Evolutionary conservation across 1,140 invertebrate genomes (phyloP).

Genomic region (Stenopsyche tienmushanensis): DNA sequence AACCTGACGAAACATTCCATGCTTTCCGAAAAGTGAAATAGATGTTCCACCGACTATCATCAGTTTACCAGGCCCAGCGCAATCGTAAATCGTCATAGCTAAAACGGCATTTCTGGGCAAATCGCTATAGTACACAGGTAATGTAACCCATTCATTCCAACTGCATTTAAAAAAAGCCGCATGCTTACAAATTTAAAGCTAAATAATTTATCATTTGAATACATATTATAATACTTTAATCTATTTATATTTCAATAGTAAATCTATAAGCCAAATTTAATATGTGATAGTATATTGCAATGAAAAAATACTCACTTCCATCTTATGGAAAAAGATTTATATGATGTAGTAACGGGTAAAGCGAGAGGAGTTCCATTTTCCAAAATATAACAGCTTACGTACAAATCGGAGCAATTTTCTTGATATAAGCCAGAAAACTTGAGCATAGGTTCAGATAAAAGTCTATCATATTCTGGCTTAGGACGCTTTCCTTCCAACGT

Average conservation of each 20-base stretch:
- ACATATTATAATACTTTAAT: no score
- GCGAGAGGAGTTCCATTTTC: slow-evolving; percentile 81
- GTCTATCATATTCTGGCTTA: slow-evolving; percentile 83
- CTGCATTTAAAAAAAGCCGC: no score
- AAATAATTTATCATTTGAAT: no score
- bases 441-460: slow-evolving; percentile 84
- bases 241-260: no score
- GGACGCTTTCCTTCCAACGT: slow-evolving; percentile 89
- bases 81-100: slow-evolving; percentile 92
- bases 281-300: neutral
- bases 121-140: slow-evolving; percentile 91
- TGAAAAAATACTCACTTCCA: slow-evolving; percentile 76
- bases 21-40: slow-evolving; percentile 89
- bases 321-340: slow-evolving; percentile 88
- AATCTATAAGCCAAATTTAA: no score
- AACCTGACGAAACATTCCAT: slow-evolving; percentile 82
- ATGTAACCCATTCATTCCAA: slow-evolving; percentile 97
- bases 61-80: slow-evolving; percentile 79
- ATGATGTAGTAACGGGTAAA: slow-evolving; percentile 86
- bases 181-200: slow-evolving; percentile 36
- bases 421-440: slow-evolving; percentile 89
- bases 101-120: slow-evolving; percentile 86
- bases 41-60: slow-evolving; percentile 87
- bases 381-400: slow-evolving; percentile 86
- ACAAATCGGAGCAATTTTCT: slow-evolving; percentile 79